Percentiles rank a stretch among this genome's conserved stretches.
These are phyloP conservation scores for Copsychus sechellarum DNA, from an alignment of 2,113 vertebrate species.

Conservation along the genomic window DNA sequence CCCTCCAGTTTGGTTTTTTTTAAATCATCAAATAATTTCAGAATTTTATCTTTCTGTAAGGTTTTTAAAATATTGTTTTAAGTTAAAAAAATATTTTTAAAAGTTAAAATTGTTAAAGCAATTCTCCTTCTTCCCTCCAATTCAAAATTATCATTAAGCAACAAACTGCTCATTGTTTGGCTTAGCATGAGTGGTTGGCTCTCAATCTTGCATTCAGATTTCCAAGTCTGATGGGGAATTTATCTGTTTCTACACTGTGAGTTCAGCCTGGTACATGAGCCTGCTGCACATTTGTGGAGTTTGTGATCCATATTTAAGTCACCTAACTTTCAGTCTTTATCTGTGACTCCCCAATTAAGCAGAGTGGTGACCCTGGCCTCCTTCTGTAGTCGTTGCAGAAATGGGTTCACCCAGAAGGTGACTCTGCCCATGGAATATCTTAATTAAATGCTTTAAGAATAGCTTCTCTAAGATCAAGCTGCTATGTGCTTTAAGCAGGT, in stretches of 20 bases:
- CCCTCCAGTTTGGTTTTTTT: not conserved
- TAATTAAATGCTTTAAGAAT: constrained; percentile 16
- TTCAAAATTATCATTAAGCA: not conserved
- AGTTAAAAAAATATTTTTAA: not conserved
- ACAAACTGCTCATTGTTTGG: constrained; percentile 18
- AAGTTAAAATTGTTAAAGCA: not conserved
- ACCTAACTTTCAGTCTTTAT: not conserved
- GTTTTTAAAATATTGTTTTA: not conserved
- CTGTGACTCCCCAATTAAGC: not conserved
- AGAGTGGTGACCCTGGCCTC: not conserved
- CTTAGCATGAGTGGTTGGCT: not conserved
- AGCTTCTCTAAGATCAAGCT: constrained; percentile 7
- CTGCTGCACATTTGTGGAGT: not conserved
- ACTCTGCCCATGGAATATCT: not conserved
- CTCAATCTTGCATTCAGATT: not conserved
- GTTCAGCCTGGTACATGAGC: not conserved
- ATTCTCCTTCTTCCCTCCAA: not conserved
- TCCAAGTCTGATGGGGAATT: not conserved
- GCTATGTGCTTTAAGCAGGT: not conserved
- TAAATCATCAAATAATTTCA: not conserved
- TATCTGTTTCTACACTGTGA: not conserved
- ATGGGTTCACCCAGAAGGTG: constrained; percentile 5
- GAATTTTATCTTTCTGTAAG: not conserved
- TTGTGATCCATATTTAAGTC: constrained; percentile 29
- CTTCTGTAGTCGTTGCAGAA: not conserved